These are phyloP conservation scores for Caenorhabditis wallacei DNA, from an alignment of 2,888 invertebrate genomes.

Conservation along the genomic window DNA sequence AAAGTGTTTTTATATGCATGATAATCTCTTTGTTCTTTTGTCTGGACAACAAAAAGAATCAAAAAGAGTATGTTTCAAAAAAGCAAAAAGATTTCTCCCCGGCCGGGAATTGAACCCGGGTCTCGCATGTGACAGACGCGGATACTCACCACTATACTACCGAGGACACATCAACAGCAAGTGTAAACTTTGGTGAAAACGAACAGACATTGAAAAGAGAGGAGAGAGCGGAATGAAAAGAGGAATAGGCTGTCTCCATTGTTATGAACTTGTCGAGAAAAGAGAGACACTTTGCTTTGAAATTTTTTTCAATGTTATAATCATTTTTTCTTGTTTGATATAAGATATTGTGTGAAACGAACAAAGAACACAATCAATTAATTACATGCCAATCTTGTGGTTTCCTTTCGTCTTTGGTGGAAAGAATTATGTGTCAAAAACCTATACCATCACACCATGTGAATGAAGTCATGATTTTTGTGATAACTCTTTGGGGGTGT, in stretches of 20 bases:
- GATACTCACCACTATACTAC: constrained; percentile 82
- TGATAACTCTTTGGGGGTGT: constrained; percentile 39
- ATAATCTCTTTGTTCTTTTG: constrained; percentile 30
- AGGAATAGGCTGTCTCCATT: neutral
- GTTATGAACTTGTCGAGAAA: neutral
- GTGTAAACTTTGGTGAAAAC: constrained; percentile 15
- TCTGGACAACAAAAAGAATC: neutral
- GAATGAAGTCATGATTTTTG: constrained; percentile 37
- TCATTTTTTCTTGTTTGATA: neutral
- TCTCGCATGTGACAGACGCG: constrained; percentile 82
- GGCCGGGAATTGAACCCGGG: constrained; percentile 82
- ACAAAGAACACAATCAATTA: constrained; percentile 1
- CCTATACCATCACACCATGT: constrained; percentile 24
- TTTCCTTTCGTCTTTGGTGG: neutral
- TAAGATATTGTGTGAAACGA: neutral
- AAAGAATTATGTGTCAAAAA: constrained; percentile 11
- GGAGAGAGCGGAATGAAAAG: neutral
- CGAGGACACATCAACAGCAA: constrained; percentile 69
- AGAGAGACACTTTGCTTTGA: neutral
- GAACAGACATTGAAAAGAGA: neutral
- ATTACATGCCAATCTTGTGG: constrained; percentile 2
- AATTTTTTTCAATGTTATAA: neutral
- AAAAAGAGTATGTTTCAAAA: neutral
- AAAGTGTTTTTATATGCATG: neutral
- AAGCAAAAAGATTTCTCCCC: constrained; percentile 74